Conservation (phyloP, 2,797 vertebrate species). For the Tapirus indicus region DNA sequence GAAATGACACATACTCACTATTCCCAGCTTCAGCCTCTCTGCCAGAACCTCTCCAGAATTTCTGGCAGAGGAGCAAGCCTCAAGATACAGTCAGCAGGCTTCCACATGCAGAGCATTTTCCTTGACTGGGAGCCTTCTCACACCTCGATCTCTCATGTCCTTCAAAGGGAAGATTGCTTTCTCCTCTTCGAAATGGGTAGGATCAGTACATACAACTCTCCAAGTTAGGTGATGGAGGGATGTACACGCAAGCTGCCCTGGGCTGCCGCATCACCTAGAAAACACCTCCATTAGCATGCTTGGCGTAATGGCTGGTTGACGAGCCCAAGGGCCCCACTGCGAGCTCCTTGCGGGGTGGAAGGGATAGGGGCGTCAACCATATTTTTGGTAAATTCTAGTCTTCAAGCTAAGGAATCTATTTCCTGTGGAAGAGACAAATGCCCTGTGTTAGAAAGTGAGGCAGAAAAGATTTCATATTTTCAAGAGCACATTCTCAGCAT, state of each 20-base stretch:
- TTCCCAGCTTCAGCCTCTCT: background rate
- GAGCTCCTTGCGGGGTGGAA: background rate
- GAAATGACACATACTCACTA: background rate
- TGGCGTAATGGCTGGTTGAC: too few species aligned
- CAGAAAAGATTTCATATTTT: background rate
- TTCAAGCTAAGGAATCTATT: background rate
- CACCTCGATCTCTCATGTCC: accelerated
- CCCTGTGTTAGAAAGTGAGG: background rate
- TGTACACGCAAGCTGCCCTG: background rate
- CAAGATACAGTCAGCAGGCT: background rate
- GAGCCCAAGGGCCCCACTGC: background rate
- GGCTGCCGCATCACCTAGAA: background rate
- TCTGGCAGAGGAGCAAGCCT: background rate
- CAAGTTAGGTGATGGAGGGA: background rate
- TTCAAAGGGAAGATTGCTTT: background rate
- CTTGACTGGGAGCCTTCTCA: background rate
- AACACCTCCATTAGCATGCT: background rate
- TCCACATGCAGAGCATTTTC: background rate
- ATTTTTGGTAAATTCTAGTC: background rate
- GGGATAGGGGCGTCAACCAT: background rate
- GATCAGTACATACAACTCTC: background rate
- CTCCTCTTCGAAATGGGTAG: background rate
- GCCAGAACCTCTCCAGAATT: background rate
- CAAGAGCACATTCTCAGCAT: background rate
- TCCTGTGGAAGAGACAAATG: background rate